A percentile compares a stretch with the other conserved stretches of the same genome.
Evolutionary conservation across 1,140 invertebrate species (phyloP).

Genomic region (Epicauta chinensis): DNA sequence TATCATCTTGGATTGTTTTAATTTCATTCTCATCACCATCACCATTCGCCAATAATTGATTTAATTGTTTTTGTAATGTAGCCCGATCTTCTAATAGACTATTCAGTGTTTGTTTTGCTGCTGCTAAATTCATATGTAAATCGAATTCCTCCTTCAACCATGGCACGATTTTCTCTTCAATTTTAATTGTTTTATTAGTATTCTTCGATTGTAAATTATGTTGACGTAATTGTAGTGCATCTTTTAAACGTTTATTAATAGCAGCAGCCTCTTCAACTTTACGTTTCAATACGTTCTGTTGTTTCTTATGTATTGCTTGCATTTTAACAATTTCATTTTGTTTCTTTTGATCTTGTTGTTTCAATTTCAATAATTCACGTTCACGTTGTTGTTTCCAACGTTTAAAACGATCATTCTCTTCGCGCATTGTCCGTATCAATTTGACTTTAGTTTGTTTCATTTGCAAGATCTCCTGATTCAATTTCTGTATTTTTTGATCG

Average conservation of each 20-base stretch:
- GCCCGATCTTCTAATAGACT: constrained; percentile 68
- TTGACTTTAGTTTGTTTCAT: constrained; percentile 80
- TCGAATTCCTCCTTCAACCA: constrained; percentile 65
- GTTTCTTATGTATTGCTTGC: constrained; percentile 68
- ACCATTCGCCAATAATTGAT: constrained; percentile 43
- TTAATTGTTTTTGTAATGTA: constrained; percentile 47
- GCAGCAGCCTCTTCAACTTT: constrained; percentile 79
- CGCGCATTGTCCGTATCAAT: constrained; percentile 77
- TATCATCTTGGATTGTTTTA: constrained; percentile 55
- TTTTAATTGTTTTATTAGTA: constrained; percentile 28
- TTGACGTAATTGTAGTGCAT: constrained; percentile 48
- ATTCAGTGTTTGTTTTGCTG: constrained; percentile 68
- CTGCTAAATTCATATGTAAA: constrained; percentile 63
- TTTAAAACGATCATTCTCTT: constrained; percentile 74
- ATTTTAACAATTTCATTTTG: constrained; percentile 73
- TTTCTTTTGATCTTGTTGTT: constrained; percentile 72
- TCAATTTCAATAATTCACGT: constrained; percentile 69
- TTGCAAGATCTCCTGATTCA: constrained; percentile 66
- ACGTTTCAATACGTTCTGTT: constrained; percentile 76
- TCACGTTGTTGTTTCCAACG: constrained; percentile 75
- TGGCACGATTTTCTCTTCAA: neutral
- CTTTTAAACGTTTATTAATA: constrained; percentile 71
- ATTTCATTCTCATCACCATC: constrained; percentile 41
- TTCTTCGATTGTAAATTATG: constrained; percentile 39
- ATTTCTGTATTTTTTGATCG: constrained; percentile 66